Base-by-base conservation (phyloP, 2,888 invertebrate genomes). In the Drosophila engyochracea region DNA sequence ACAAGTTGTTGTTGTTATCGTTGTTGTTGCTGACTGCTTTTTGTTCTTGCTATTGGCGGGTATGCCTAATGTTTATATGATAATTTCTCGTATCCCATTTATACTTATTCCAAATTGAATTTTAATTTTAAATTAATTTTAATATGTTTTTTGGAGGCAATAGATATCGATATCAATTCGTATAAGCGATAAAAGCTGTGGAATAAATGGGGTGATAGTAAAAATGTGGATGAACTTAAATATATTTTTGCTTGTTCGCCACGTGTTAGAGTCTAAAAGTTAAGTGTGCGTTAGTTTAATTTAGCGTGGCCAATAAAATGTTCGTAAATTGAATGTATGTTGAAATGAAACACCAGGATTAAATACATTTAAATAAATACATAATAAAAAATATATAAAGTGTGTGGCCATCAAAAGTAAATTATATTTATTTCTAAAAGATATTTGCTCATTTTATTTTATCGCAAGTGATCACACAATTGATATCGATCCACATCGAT, bases 91-190 rank as follows among this genome's bases (percentile, higher is more conserved):
- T 70, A 60, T 51, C 37, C 30, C 61, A 74, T 76, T 80, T 76
- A 57, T 58, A 67, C 65, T 62, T 70, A 57, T 62, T 58, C 52
- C 60, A 81, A 81, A 77, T 75, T 83, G 73, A 81, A 81, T 72
- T 81, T 74, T 74, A 82, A 83, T 76, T 76, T 68, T 53, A 76
- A 72, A 74, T 76, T 72, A 71, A 83, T 76, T 71, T 65, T 53
- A 55, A 70, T 67, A 39, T 49, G 52, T 60, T 70, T 70, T 70
- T 57, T 47, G 30, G 30, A n/a, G 47, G 54, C 53, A 55, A 49
- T 62, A 39, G 49, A 60, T 41, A 58, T 65, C 47, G 49, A 63
- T 68, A 61, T 70, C 19, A 30, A 25, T 61, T 52, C 30, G 53
- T 28, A 10, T 30, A 44, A 67, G 30, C 53, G n/a, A 19, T 49